Conservation (phyloP, 2,888 invertebrate genomes). For the Scotopteryx bipunctaria region DNA sequence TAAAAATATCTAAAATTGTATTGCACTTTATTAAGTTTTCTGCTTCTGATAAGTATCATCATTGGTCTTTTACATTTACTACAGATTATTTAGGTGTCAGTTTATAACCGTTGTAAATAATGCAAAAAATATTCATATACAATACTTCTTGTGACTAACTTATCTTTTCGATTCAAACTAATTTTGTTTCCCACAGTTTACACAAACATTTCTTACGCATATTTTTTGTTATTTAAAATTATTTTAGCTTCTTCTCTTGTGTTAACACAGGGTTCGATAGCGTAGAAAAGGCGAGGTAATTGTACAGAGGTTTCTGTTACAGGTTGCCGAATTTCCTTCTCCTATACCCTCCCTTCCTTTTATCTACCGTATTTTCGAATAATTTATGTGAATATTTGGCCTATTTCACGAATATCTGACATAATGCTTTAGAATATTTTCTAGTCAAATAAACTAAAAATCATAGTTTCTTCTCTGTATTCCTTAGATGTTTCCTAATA, state of each 20-base stretch:
- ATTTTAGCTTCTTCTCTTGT: constrained; percentile 50
- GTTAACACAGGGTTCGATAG: constrained; percentile 36
- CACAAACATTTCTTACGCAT: background rate
- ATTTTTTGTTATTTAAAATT: constrained; percentile 27
- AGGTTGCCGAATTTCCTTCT: constrained; percentile 63
- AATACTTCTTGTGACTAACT: background rate
- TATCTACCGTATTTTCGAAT: constrained; percentile 2
- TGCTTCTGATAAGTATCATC: no score
- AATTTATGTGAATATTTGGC: constrained; percentile 11
- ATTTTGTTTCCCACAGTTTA: background rate
- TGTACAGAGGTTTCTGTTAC: constrained; percentile 58
- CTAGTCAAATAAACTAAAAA: no score
- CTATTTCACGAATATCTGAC: constrained; percentile 14
- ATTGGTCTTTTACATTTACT: no score
- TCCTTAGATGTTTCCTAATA: no score
- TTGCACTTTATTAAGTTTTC: no score
- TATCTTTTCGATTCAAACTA: background rate
- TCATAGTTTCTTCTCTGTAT: no score
- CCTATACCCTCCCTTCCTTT: constrained; percentile 36
- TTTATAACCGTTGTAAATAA: no score
- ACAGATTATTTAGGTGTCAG: no score
- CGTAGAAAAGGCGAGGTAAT: constrained; percentile 41
- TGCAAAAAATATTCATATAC: background rate
- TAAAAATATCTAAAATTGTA: no score
- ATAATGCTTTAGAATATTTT: background rate